Conservation (phyloP, 2,888 invertebrate species). For the Coenonympha arcania region DNA sequence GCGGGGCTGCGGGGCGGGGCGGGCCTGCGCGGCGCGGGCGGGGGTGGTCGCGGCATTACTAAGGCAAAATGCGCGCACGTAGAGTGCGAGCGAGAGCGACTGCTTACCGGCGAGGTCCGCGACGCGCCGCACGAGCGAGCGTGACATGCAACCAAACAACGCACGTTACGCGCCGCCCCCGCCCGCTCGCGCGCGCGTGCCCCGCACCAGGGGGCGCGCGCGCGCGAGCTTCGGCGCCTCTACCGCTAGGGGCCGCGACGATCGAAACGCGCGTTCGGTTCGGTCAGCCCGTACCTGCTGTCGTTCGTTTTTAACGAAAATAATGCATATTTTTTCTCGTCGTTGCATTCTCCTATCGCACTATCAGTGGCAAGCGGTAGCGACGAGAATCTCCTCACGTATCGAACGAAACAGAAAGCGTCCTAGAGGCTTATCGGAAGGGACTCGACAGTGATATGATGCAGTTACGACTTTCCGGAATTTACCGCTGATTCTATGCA, state of each 20-base stretch:
- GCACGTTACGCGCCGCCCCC: conserved; percentile 32
- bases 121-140: conserved; percentile 39
- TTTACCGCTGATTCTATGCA: too few relatives aligned
- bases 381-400: neutral
- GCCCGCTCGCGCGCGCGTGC: conserved; percentile 7
- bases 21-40: too few relatives aligned
- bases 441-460: neutral
- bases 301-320: conserved; percentile 32
- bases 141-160: conserved; percentile 62
- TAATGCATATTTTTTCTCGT: conserved; percentile 68
- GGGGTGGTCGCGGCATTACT: conserved; percentile 56
- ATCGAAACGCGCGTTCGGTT: neutral
- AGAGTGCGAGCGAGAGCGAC: conserved; percentile 34
- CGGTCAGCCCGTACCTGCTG: conserved; percentile 1
- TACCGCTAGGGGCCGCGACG: neutral
- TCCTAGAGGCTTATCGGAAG: neutral
- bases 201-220: neutral
- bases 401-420: neutral
- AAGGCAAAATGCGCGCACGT: conserved; percentile 61
- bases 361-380: neutral
- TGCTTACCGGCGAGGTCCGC: conserved; percentile 54
- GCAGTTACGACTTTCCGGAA: too few relatives aligned
- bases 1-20: too few relatives aligned
- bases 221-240: conserved; percentile 4
- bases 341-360: conserved; percentile 7